phyloP scores from a whole-genome alignment of 2,113 vertebrate species.

The Bettongia penicillata region DNA sequence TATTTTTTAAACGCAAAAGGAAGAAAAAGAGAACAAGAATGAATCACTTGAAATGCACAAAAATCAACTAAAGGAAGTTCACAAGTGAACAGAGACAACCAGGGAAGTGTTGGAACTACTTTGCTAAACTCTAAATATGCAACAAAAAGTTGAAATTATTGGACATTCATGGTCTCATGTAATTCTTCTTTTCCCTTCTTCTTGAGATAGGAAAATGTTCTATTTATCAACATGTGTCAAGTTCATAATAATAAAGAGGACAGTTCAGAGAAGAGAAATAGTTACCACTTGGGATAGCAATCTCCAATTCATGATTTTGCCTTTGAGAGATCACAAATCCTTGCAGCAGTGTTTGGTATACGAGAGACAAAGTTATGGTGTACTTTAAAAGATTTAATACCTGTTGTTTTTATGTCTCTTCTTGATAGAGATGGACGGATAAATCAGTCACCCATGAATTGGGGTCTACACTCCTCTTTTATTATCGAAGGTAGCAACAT shows the following conservation, averaged over 20 bases:
- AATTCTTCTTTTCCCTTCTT: not conserved
- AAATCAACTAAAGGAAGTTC: not conserved
- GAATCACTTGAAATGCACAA: not conserved
- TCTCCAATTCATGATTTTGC: not conserved
- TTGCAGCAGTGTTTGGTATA: not conserved
- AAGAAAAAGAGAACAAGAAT: not conserved
- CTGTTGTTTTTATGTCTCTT: not conserved
- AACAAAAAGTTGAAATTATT: not conserved
- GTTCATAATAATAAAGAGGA: not conserved
- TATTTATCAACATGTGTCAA: not conserved
- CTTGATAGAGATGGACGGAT: not conserved
- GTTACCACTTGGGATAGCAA: not conserved
- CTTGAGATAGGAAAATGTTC: not conserved
- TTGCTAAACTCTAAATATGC: not conserved
- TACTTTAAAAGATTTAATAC: slow-evolving; percentile 5
- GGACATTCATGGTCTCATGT: not conserved
- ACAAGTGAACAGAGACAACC: not conserved
- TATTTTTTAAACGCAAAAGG: not conserved
- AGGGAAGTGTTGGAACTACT: not conserved
- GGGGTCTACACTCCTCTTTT: not conserved
- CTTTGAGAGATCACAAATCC: not conserved
- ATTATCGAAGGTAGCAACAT: not conserved
- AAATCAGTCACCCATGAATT: not conserved
- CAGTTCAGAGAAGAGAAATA: not conserved
- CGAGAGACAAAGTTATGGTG: not conserved